These are phyloP conservation scores for Marmota flaviventris DNA, from an alignment of 2,113 vertebrate genomes.

Conservation along the genomic window DNA sequence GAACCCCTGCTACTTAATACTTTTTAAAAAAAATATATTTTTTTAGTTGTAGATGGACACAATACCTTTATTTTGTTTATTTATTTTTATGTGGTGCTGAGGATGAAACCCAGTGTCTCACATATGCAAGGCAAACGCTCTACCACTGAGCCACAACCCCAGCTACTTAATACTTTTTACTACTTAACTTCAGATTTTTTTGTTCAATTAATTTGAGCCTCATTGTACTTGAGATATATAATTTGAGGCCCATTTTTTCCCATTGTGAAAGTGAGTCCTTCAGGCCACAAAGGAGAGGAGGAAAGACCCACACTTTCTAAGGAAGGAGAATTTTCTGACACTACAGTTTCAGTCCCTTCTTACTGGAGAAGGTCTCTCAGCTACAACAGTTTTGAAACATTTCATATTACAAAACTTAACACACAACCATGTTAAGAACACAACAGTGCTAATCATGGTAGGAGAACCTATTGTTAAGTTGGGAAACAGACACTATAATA, in stretches of 20 bases:
- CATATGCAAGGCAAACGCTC: too few relatives aligned
- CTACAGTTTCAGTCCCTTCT: neutral
- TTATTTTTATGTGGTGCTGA: too few relatives aligned
- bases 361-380: neutral
- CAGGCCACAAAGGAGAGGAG: neutral
- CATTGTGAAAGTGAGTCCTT: neutral
- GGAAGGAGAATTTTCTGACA: neutral
- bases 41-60: too few relatives aligned
- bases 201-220: conserved; percentile 57
- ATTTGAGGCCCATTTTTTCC: neutral
- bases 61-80: too few relatives aligned
- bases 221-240: conserved; percentile 61
- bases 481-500: neutral
- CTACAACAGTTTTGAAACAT: conserved; percentile 7
- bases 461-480: conserved; percentile 7
- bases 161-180: conserved; percentile 49
- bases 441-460: neutral
- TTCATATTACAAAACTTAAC: neutral
- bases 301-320: neutral
- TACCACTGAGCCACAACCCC: neutral
- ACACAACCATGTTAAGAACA: neutral
- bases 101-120: too few relatives aligned
- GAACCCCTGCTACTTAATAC: conserved; percentile 52
- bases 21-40: neutral
- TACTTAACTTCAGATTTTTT: conserved; percentile 30